Base-by-base conservation (phyloP, 2,888 invertebrate genomes). In the Tyria jacobaeae region DNA sequence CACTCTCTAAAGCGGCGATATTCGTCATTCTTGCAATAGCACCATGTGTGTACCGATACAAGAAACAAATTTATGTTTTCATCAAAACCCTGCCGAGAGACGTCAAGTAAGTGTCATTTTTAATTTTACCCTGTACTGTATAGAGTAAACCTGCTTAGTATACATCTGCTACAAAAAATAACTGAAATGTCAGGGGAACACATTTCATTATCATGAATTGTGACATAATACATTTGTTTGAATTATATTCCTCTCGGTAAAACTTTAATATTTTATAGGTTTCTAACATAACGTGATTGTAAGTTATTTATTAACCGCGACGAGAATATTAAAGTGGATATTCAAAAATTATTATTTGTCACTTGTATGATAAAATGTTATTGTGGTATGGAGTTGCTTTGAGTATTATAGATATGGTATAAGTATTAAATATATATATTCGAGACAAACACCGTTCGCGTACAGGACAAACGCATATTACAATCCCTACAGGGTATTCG, bases 1-100 rank as follows among this genome's bases (percentile, higher is more conserved):
- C 96, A 70, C 91, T 96, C 66, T 91, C 96, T 50, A 95, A 97
- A 89, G 96, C 96, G 85, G 96, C 97, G 71, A 96, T 96, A 86
- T 96, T 97, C 65, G 94, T 97, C 62, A 83, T 94, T 47, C 93
- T 94, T 73, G 92, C 94, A 64, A 89, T 94, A 80, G 92, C 93
- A 73, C 92, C 95, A 71, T 92, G 95, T 78, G 86, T 95, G 70
- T 94, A 94, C 84, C 90, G 92, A 74, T 94, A 95, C 83, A 93
- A 95, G 81, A 94, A 91, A 70, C 86, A 94, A 86, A 89, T 96
- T 80, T 95, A 95, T 84, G 94, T 96, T 73, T 91, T 96, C 70
- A 90, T 94, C 87, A 96, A 94, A 87, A 96, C 96, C 44, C 86
- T 96, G 56, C 95, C 95, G 27, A 92, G 96, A 82, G 96, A 96